Evolutionary conservation across 1,140 invertebrate genomes (phyloP).

Genomic region (Pantala flavescens): DNA sequence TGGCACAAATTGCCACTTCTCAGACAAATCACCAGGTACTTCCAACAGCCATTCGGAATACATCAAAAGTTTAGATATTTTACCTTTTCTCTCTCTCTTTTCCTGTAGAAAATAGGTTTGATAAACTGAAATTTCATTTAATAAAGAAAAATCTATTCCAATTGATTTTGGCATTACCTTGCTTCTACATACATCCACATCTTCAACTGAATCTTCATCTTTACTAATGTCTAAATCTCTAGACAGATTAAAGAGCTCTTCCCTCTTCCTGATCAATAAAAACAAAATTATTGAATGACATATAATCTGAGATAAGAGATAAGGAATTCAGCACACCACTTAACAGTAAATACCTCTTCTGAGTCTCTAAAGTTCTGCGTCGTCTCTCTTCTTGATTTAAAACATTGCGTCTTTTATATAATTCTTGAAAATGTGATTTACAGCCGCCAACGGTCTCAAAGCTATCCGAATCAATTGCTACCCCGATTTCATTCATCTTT

Average conservation of each 20-base stretch:
- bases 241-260: background rate
- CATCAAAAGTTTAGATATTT: slow-evolving; percentile 43
- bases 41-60: slow-evolving; percentile 87
- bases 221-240: background rate
- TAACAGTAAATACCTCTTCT: background rate
- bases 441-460: background rate
- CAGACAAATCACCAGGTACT: slow-evolving; percentile 61
- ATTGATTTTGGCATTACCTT: background rate
- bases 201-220: background rate
- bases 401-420: background rate
- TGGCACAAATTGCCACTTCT: slow-evolving; percentile 70
- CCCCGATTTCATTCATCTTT: too few species aligned
- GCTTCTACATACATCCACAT: background rate
- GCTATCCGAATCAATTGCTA: too few species aligned
- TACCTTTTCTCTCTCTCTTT: background rate
- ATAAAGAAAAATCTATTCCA: background rate
- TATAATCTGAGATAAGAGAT: background rate
- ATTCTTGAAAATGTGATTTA: background rate
- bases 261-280: background rate
- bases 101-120: background rate
- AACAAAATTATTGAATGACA: background rate
- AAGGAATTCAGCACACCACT: background rate
- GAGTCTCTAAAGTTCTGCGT: background rate
- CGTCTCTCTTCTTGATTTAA: background rate
- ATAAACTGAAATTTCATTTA: background rate